These are phyloP conservation scores for Limnodromus scolopaceus DNA, from an alignment of 2,797 vertebrate genomes.

Conservation along the genomic window DNA sequence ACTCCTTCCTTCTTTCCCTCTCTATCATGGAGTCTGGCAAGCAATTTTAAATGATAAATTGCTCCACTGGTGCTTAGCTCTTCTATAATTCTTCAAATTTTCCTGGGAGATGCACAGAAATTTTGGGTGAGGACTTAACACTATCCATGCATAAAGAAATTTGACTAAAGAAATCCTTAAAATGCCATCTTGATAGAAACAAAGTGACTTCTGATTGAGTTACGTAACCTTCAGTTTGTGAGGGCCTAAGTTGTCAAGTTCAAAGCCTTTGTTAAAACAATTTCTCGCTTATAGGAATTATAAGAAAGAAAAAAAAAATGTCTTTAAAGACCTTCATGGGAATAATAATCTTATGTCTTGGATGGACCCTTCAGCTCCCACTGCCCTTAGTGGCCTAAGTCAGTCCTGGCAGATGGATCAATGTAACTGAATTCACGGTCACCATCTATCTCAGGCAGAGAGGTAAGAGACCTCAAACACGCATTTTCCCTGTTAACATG, in stretches of 20 bases:
- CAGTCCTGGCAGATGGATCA: background rate
- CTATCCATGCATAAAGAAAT: background rate
- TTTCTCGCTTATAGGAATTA: background rate
- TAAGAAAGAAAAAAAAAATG: background rate
- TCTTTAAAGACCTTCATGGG: background rate
- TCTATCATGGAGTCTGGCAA: background rate
- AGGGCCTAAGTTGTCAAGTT: background rate
- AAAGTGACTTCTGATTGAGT: background rate
- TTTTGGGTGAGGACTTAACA: background rate
- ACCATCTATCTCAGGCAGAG: background rate
- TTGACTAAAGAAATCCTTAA: background rate
- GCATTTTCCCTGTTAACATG: background rate
- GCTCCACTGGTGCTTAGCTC: background rate
- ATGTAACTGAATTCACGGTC: rapidly evolving
- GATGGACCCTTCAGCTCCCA: background rate
- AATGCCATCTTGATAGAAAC: background rate
- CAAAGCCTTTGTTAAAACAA: background rate
- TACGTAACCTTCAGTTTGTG: rapidly evolving
- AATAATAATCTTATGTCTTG: background rate
- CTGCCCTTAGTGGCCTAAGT: background rate
- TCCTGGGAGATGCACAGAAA: background rate
- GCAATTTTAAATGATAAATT: background rate
- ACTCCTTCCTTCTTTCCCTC: background rate
- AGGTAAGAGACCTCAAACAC: background rate
- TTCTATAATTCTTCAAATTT: background rate